phyloP scores from a whole-genome alignment of 2,888 invertebrate genomes.

The Drosophila colorata region DNA sequence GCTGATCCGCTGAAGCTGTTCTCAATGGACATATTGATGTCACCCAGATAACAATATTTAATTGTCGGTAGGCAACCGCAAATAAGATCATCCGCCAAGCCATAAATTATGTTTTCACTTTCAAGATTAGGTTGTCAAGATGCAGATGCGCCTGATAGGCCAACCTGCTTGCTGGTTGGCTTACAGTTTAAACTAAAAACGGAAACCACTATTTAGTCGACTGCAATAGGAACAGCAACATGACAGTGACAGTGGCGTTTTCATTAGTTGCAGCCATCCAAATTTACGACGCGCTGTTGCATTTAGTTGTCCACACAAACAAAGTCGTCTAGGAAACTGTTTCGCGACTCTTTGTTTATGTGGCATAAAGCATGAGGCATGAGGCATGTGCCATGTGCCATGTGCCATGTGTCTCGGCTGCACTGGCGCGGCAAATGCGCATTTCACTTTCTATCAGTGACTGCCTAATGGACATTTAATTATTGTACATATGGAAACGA shows the following conservation, averaged over 20 bases:
- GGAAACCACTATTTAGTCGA: constrained; percentile 54
- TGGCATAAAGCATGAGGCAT: constrained; percentile 36
- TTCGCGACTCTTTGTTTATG: constrained; percentile 20
- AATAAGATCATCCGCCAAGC: constrained; percentile 25
- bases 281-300: constrained; percentile 71
- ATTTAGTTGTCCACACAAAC: constrained; percentile 43
- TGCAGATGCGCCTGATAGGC: too few species aligned
- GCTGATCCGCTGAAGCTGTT: too few species aligned
- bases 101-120: constrained; percentile 61
- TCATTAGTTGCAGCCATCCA: constrained; percentile 39
- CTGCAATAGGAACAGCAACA: constrained; percentile 12
- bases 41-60: too few species aligned
- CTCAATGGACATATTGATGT: too few species aligned
- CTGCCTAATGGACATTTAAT: constrained; percentile 75
- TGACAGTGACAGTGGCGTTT: constrained; percentile 27
- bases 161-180: constrained; percentile 18
- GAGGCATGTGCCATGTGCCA: constrained; percentile 14
- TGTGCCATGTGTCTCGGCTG: constrained; percentile 44
- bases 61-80: not conserved
- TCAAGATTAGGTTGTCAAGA: constrained; percentile 36
- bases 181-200: constrained; percentile 70
- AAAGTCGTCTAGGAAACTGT: constrained; percentile 43
- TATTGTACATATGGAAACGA: constrained; percentile 48
- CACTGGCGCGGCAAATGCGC: constrained; percentile 71
- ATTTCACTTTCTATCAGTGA: constrained; percentile 76